Conservation (phyloP, 1,140 invertebrate species). For the Drosophila littoralis region DNA sequence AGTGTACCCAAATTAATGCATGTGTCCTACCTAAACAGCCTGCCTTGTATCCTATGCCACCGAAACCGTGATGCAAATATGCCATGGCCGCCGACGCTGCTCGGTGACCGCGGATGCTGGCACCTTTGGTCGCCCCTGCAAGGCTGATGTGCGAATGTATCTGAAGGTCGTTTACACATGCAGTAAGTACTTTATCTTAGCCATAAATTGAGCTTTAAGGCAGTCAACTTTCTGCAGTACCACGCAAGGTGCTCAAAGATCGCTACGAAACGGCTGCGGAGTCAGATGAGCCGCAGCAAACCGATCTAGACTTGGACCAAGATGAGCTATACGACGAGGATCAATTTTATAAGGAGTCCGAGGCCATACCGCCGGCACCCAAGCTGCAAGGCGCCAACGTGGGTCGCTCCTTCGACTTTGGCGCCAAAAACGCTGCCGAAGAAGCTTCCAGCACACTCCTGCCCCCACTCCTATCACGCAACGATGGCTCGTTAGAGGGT, state of each 20-base stretch:
- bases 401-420: conserved; percentile 56
- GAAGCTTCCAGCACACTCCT: conserved; percentile 54
- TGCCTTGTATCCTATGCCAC: conserved; percentile 94
- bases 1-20: not conserved
- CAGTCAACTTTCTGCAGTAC: conserved; percentile 86
- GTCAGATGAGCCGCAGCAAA: conserved; percentile 87
- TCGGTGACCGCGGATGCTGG: conserved; percentile 91
- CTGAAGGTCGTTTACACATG: conserved; percentile 96
- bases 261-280: conserved; percentile 90
- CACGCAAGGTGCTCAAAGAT: conserved; percentile 92
- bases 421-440: conserved; percentile 16
- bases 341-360: conserved; percentile 79
- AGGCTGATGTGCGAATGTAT: conserved; percentile 92
- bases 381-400: conserved; percentile 71
- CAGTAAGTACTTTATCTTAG: conserved; percentile 88
- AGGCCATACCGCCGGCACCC: conserved; percentile 72
- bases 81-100: conserved; percentile 94
- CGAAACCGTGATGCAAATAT: conserved; percentile 94
- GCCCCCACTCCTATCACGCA: conserved; percentile 56
- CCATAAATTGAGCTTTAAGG: not conserved
- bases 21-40: conserved; percentile 85
- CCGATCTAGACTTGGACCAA: conserved; percentile 83
- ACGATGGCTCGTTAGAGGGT: conserved; percentile 69
- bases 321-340: conserved; percentile 85
- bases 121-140: conserved; percentile 94